Evolutionary conservation across 2,113 vertebrate species (phyloP).

Genomic region (Centropus unirufus): DNA sequence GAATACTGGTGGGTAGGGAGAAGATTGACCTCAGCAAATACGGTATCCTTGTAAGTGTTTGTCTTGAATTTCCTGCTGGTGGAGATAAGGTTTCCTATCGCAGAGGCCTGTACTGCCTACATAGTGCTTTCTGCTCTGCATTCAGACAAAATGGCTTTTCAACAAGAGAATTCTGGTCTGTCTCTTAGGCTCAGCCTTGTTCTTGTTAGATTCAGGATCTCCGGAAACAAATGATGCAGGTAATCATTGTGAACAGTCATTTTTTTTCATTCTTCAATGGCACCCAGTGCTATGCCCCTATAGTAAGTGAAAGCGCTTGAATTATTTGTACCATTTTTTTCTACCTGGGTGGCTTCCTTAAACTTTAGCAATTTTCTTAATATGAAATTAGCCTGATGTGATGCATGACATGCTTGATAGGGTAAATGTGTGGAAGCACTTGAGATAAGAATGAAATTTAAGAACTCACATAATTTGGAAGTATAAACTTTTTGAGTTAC

Average conservation of each 20-base stretch:
- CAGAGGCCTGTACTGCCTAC: background rate
- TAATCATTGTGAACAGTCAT: background rate
- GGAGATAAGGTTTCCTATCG: background rate
- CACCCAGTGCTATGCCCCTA: background rate
- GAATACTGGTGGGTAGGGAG: accelerated
- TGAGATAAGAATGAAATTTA: background rate
- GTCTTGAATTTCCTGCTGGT: background rate
- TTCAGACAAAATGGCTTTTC: background rate
- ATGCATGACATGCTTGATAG: background rate
- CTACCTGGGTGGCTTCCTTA: background rate
- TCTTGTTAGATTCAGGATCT: background rate
- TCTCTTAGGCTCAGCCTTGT: background rate
- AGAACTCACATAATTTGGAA: background rate
- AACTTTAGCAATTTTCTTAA: background rate
- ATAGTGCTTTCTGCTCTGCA: background rate
- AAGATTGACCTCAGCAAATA: background rate
- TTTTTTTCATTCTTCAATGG: background rate
- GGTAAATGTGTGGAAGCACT: background rate
- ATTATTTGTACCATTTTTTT: background rate
- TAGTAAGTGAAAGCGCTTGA: background rate
- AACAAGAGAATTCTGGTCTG: background rate
- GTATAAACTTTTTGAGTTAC: background rate
- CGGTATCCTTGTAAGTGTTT: background rate
- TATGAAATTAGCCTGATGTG: background rate
- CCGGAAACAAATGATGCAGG: background rate